Conservation (phyloP, 2,888 invertebrate genomes). For the Pseudococcus viburni region DNA sequence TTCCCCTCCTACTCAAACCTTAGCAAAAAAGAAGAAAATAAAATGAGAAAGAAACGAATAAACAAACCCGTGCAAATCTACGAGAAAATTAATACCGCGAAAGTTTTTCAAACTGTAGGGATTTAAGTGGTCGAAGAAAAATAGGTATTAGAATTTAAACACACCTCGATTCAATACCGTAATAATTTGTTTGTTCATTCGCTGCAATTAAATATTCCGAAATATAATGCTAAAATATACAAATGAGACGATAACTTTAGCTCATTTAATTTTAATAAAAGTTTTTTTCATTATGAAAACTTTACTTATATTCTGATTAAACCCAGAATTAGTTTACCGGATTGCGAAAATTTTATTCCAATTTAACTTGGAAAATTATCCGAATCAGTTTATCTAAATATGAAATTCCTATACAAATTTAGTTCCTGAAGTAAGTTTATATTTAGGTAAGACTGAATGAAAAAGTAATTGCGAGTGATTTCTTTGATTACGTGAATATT, state of each 20-base stretch:
- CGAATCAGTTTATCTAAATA: too few relatives aligned
- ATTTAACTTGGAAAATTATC: background rate
- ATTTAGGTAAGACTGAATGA: background rate
- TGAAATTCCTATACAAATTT: too few relatives aligned
- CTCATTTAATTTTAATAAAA: slow-evolving; percentile 31
- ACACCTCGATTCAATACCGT: background rate
- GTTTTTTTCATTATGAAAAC: background rate
- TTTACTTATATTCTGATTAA: background rate
- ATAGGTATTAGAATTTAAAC: slow-evolving; percentile 12
- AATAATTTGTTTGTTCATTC: slow-evolving; percentile 22
- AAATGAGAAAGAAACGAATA: background rate
- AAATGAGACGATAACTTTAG: background rate
- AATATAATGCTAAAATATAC: slow-evolving; percentile 24
- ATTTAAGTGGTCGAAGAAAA: background rate
- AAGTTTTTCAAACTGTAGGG: slow-evolving; percentile 15
- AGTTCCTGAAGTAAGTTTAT: too few relatives aligned
- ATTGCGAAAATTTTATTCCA: background rate
- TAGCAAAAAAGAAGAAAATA: background rate
- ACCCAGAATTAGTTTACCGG: background rate
- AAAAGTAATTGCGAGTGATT: background rate
- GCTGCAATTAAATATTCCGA: slow-evolving; percentile 8
- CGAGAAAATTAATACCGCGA: slow-evolving; percentile 5
- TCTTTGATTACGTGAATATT: background rate
- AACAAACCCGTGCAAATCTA: background rate
- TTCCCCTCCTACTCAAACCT: background rate